Percentiles rank a stretch among this genome's conserved stretches.
Conservation (phyloP, 1,140 invertebrate species). For the Trichoplusia ni region DNA sequence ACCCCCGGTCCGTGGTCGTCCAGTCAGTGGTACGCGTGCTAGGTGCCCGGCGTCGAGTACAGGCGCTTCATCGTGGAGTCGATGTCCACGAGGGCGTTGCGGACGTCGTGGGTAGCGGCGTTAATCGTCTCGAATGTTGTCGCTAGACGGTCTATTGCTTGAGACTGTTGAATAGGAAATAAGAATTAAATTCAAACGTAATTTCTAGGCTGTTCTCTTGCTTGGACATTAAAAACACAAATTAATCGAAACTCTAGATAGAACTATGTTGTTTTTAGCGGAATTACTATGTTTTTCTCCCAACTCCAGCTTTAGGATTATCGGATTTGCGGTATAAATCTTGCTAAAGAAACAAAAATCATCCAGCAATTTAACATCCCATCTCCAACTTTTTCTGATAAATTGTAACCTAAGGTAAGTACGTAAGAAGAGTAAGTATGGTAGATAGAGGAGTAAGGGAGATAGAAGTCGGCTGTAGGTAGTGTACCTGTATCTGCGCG, state of each 20-base stretch:
- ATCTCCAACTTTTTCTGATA: too few relatives aligned
- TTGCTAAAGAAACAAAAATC: too few relatives aligned
- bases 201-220: background rate
- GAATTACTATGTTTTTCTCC: too few relatives aligned
- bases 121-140: conserved; percentile 60
- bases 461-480: background rate
- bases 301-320: too few relatives aligned
- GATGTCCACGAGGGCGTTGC: conserved; percentile 63
- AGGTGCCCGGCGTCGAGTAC: conserved; percentile 62
- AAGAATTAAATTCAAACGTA: background rate
- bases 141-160: conserved; percentile 65
- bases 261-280: too few relatives aligned
- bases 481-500: conserved; percentile 64
- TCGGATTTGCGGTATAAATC: too few relatives aligned
- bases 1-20: too few relatives aligned
- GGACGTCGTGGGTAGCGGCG: conserved; percentile 56
- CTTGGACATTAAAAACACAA: too few relatives aligned
- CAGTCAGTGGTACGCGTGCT: conserved; percentile 45
- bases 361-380: too few relatives aligned
- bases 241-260: too few relatives aligned
- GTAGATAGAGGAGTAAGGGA: background rate
- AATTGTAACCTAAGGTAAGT: background rate
- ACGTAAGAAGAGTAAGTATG: background rate
- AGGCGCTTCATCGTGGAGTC: conserved; percentile 66
- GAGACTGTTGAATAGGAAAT: conserved; percentile 47